phyloP scores from a whole-genome alignment of 2,113 vertebrate genomes.

The Pterocles burchelli region DNA sequence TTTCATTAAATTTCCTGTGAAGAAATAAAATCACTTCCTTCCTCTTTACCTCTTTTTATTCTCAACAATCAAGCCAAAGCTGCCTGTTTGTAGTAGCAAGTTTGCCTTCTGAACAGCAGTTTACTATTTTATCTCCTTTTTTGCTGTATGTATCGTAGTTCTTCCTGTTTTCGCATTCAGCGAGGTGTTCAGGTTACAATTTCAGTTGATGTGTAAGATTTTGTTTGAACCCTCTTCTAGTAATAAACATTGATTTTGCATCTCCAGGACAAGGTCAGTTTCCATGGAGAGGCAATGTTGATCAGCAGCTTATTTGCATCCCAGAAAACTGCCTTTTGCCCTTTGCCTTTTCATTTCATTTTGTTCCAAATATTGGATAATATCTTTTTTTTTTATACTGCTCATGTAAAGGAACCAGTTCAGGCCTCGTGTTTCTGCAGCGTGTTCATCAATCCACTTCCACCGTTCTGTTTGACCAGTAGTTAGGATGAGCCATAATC shows the following conservation, averaged over 20 bases:
- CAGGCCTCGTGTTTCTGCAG: not conserved
- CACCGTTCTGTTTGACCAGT: not conserved
- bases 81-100: not conserved
- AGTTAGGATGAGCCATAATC: not conserved
- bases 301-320: not conserved
- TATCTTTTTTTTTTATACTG: not conserved
- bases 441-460: not conserved
- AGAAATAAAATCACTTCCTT: not conserved
- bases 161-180: not conserved
- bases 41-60: not conserved
- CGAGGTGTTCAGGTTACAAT: not conserved
- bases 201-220: not conserved
- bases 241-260: not conserved
- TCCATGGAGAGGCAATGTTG: not conserved
- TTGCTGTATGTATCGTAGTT: not conserved
- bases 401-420: not conserved
- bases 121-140: conserved; percentile 2
- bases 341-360: not conserved
- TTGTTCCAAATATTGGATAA: not conserved
- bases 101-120: not conserved
- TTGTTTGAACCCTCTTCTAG: not conserved
- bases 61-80: not conserved
- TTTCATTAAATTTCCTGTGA: not conserved
- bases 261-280: not conserved
- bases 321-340: not conserved